Percentiles rank a stretch among this genome's conserved stretches.
These are phyloP conservation scores for Chrysopilus asiliformis DNA, from an alignment of 2,888 invertebrate genomes.

Conservation along the genomic window DNA sequence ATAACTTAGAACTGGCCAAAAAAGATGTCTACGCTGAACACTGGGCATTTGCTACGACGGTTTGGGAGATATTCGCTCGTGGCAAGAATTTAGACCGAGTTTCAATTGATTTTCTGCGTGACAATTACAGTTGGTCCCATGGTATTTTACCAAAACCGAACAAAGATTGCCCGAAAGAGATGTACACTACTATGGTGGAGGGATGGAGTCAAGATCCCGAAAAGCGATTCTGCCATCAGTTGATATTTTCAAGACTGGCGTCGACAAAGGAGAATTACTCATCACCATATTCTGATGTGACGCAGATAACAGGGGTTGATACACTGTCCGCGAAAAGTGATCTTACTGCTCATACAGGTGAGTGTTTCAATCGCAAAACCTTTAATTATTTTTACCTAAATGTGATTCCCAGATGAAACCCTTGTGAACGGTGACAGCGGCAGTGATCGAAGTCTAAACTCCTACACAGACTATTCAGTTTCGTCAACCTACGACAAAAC, in stretches of 20 bases:
- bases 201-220: constrained; percentile 70
- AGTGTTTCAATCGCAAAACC: too few relatives aligned
- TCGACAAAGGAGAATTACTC: constrained; percentile 20
- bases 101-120: constrained; percentile 16
- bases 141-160: constrained; percentile 54
- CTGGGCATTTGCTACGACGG: constrained; percentile 83
- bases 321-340: constrained; percentile 11
- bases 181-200: constrained; percentile 62
- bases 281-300: too few relatives aligned
- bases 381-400: background rate
- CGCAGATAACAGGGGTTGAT: too few relatives aligned
- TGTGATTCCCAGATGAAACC: constrained; percentile 12
- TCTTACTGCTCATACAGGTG: constrained; percentile 8
- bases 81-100: constrained; percentile 43
- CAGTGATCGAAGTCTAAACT: constrained; percentile 9
- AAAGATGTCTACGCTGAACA: constrained; percentile 63
- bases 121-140: constrained; percentile 22
- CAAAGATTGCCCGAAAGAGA: constrained; percentile 56
- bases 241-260: constrained; percentile 46
- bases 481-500: constrained; percentile 6
- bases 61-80: constrained; percentile 84
- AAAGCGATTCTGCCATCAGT: constrained; percentile 63
- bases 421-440: constrained; percentile 10
- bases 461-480: constrained; percentile 6
- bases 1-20: constrained; percentile 50